Conservation (phyloP, 2,797 vertebrate genomes). For the Hylomyscus alleni region DNA sequence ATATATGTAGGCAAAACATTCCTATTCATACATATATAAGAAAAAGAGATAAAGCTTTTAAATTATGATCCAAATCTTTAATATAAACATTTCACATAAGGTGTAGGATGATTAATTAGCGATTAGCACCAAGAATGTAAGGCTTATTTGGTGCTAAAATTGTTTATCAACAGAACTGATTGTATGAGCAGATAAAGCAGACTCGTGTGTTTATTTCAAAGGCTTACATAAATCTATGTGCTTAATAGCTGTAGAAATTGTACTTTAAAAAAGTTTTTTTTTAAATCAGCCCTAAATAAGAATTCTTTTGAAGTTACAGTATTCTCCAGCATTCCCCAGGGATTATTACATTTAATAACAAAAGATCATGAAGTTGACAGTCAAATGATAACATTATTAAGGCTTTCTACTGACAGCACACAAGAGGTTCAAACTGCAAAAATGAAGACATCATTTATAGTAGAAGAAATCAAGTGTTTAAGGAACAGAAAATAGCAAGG, state of each 20-base stretch:
- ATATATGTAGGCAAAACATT: neutral
- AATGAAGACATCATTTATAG: neutral
- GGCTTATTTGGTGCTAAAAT: constrained; percentile 24
- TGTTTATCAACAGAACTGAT: constrained; percentile 16
- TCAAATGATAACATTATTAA: constrained; percentile 1
- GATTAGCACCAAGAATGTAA: neutral
- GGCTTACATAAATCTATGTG: neutral
- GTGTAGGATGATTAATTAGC: neutral
- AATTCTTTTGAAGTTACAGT: constrained; percentile 1
- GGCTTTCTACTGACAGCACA: neutral
- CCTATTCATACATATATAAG: neutral
- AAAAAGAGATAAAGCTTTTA: constrained; percentile 11
- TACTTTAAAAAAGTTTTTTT: neutral
- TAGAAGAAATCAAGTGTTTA: constrained; percentile 33
- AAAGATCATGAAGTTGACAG: neutral
- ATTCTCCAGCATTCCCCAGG: neutral
- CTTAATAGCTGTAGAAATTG: neutral
- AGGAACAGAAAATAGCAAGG: constrained; percentile 1
- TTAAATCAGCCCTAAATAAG: neutral
- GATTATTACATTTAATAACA: constrained; percentile 16
- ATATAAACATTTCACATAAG: neutral
- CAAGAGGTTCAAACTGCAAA: neutral
- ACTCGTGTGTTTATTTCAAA: neutral
- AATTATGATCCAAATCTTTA: constrained; percentile 46
- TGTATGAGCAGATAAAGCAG: neutral